Evolutionary conservation across 1,140 invertebrate genomes (phyloP).

Genomic region (Pogonomyrmex californicus): DNA sequence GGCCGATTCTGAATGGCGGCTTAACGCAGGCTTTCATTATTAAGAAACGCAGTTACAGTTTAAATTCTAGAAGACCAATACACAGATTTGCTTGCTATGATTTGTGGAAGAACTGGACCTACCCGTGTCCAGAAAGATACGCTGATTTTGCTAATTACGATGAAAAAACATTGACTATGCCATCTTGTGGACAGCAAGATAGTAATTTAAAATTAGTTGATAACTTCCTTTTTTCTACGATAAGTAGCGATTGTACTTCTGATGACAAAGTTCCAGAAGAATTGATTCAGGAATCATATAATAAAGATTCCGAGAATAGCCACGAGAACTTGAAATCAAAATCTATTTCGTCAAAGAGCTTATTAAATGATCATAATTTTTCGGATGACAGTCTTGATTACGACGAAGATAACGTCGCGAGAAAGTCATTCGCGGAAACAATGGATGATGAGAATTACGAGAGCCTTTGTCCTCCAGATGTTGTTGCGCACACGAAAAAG

Average conservation of each 20-base stretch:
- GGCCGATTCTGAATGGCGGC: conserved; percentile 29
- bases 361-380: conserved; percentile 70
- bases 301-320: no score
- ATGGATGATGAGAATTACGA: conserved; percentile 50
- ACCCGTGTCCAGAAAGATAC: conserved; percentile 8
- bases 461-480: conserved; percentile 77
- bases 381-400: conserved; percentile 81
- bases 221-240: background rate
- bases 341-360: background rate
- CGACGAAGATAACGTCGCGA: conserved; percentile 57
- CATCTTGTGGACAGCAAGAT: background rate
- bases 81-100: conserved; percentile 9
- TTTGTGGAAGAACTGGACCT: conserved; percentile 55
- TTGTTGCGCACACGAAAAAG: conserved; percentile 80
- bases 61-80: background rate
- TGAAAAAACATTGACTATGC: background rate
- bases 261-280: background rate
- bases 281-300: background rate
- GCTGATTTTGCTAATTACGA: background rate
- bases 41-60: conserved; percentile 39
- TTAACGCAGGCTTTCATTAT: conserved; percentile 67
- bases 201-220: background rate
- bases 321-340: conserved; percentile 20
- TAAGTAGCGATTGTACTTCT: conserved; percentile 7
- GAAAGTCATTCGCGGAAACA: background rate